phyloP scores from a whole-genome alignment of 1,140 invertebrate genomes.

The Pogonus chalceus region DNA sequence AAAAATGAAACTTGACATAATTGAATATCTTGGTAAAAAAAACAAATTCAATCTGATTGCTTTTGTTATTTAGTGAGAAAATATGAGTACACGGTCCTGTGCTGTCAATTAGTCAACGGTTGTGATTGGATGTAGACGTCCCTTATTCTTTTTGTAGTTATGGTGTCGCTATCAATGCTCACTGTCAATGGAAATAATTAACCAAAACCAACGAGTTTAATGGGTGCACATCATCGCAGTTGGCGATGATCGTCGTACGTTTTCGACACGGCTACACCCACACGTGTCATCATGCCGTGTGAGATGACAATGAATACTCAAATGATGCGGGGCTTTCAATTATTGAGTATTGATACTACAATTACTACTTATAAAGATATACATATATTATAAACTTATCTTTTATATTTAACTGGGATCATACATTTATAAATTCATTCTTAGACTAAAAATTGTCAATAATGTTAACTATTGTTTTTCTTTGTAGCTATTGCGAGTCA shows the following conservation, averaged over 20 bases:
- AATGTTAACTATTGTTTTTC: too few relatives aligned
- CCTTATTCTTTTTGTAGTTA: neutral
- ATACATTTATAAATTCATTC: too few relatives aligned
- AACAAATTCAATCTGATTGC: neutral
- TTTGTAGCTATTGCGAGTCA: too few relatives aligned
- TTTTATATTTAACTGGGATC: too few relatives aligned
- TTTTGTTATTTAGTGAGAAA: neutral
- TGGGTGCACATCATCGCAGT: neutral
- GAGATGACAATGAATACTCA: neutral
- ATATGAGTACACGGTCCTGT: conserved; percentile 11
- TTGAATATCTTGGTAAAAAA: neutral
- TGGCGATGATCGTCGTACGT: too few relatives aligned
- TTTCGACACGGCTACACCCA: neutral
- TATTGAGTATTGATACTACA: too few relatives aligned
- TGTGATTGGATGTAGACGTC: conserved; percentile 4
- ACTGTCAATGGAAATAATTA: conserved; percentile 7
- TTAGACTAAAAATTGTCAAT: too few relatives aligned
- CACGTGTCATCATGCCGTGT: neutral
- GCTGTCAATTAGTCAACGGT: conserved; percentile 2
- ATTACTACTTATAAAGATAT: too few relatives aligned
- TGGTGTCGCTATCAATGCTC: conserved; percentile 2
- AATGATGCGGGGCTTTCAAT: too few relatives aligned
- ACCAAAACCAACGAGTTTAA: neutral
- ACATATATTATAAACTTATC: too few relatives aligned
- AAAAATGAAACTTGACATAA: too few relatives aligned